Conservation (phyloP, 2,888 invertebrate genomes). For the Pseudococcus viburni region DNA sequence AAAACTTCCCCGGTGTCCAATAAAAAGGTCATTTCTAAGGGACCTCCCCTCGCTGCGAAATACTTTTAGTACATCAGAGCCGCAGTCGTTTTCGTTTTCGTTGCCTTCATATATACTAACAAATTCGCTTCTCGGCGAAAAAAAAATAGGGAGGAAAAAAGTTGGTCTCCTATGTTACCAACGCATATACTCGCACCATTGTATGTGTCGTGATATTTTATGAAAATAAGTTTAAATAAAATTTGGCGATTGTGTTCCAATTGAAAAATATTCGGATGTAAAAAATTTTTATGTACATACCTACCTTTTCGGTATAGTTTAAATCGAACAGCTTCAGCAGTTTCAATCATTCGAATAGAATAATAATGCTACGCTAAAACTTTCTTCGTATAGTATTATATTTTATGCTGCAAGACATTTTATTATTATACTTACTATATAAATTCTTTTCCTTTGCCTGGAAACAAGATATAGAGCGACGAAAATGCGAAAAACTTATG, state of each 20-base stretch:
- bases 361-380: conserved; percentile 45
- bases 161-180: neutral
- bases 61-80: conserved; percentile 39
- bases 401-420: conserved; percentile 56
- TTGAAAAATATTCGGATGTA: conserved; percentile 34
- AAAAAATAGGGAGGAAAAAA: neutral
- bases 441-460: neutral
- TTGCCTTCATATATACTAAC: conserved; percentile 41
- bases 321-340: conserved; percentile 49
- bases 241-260: conserved; percentile 57
- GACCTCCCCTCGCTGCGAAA: conserved; percentile 26
- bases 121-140: neutral
- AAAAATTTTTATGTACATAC: conserved; percentile 56
- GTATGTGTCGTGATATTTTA: conserved; percentile 54
- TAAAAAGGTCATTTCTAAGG: conserved; percentile 57
- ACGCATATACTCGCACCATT: neutral
- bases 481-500: conserved; percentile 38
- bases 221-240: conserved; percentile 54
- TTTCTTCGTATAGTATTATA: conserved; percentile 42
- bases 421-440: conserved; percentile 32
- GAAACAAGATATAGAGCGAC: conserved; percentile 3
- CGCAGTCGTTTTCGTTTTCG: conserved; percentile 34
- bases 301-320: conserved; percentile 36
- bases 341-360: conserved; percentile 57
- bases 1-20: conserved; percentile 56